These are phyloP conservation scores for Cryptocephalus primarius DNA, from an alignment of 2,888 invertebrate genomes.

Conservation along the genomic window DNA sequence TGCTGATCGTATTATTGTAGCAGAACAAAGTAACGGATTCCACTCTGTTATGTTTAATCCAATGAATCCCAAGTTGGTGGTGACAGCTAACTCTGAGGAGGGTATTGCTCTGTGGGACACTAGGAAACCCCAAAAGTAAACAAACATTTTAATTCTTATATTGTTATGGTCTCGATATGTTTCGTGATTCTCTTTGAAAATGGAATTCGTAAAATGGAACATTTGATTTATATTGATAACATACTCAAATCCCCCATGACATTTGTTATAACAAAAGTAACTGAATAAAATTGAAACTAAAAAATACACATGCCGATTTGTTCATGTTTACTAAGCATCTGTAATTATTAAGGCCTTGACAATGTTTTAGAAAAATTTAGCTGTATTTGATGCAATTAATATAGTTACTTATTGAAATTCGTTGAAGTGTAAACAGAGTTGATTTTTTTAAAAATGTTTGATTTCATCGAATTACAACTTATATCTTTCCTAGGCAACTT, in stretches of 20 bases:
- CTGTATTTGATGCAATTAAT: too few relatives aligned
- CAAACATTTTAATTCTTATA: conserved; percentile 10
- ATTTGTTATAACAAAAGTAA: too few relatives aligned
- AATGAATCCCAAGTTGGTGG: conserved; percentile 63
- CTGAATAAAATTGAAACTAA: too few relatives aligned
- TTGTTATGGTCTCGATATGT: background rate
- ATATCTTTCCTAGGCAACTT: conserved; percentile 45
- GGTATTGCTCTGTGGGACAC: conserved; percentile 87
- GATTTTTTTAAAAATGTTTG: too few relatives aligned
- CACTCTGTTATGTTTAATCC: conserved; percentile 95
- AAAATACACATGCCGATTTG: too few relatives aligned
- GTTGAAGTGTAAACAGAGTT: too few relatives aligned
- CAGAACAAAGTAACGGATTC: conserved; percentile 67
- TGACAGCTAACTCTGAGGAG: conserved; percentile 82
- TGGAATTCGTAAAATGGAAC: background rate
- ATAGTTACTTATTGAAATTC: too few relatives aligned
- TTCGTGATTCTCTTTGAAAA: background rate
- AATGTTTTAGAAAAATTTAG: too few relatives aligned
- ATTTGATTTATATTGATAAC: background rate
- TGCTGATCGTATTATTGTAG: conserved; percentile 35
- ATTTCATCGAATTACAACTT: too few relatives aligned
- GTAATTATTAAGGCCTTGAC: too few relatives aligned
- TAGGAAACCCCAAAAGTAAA: conserved; percentile 71
- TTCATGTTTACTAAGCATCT: too few relatives aligned
- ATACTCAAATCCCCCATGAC: background rate